Evolutionary conservation across 64 coral and sea anemone genomes (phyloP).

Genomic region (Orbicella faveolata): DNA sequence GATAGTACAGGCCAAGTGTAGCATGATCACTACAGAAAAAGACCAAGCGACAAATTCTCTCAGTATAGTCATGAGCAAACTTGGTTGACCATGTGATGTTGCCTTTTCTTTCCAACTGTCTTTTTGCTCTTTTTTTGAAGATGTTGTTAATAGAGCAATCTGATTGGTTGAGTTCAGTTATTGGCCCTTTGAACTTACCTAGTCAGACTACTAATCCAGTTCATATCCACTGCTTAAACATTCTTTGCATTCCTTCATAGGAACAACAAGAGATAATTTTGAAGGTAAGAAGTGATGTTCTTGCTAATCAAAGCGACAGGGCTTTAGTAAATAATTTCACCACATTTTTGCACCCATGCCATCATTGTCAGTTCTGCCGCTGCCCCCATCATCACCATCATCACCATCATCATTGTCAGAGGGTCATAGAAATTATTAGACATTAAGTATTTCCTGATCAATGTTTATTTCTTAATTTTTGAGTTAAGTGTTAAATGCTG

Average conservation of each 20-base stretch:
- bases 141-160: not conserved
- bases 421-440: too few species aligned
- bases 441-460: too few species aligned
- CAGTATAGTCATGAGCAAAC: not conserved
- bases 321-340: not conserved
- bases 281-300: slow-evolving; percentile 40
- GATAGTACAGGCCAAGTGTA: not conserved
- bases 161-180: not conserved
- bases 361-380: too few species aligned
- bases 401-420: too few species aligned
- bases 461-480: too few species aligned
- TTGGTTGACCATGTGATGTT: too few species aligned
- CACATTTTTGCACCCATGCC: too few species aligned
- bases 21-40: not conserved
- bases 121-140: too few species aligned
- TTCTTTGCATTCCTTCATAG: slow-evolving; percentile 42
- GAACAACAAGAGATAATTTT: slow-evolving; percentile 90
- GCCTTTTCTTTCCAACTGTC: too few species aligned
- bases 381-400: too few species aligned
- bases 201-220: not conserved
- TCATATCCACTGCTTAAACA: too few species aligned
- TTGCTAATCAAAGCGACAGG: not conserved
- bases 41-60: not conserved
- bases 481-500: too few species aligned
- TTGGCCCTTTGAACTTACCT: not conserved